Evolutionary conservation across 2,797 vertebrate species (phyloP), one percentile per base, ranked within the genome.

Genomic region (Gephyroberyx darwinii): DNA sequence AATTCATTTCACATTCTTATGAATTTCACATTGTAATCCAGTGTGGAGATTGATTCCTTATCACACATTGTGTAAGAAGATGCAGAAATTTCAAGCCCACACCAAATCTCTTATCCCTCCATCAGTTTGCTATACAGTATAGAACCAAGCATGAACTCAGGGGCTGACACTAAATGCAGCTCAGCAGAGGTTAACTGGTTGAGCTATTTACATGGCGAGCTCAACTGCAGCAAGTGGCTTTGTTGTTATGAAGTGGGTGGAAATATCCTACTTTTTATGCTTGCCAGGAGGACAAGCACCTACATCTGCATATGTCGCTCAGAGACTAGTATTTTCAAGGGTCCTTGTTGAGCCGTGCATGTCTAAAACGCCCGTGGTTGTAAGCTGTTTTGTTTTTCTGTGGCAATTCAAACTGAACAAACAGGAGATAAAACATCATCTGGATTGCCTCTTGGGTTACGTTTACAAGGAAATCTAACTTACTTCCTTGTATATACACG

Each of bases 1-100:
- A 81, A 92, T 93, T 91, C 37, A 93, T 83, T 20, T 14, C 3
- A 66, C 63, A 60, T 84, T 82, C 75, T 81, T 83, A 50, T 71
- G 79, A 81, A 72, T 86, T 87, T 86, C 62, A 47, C 64, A 64
- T 71, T 78, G 65, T 76, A 73, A 85, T 82, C 72, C 62, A 30
- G 62, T 57, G 74, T 60, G 53, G 74, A 65, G 70, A 80, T 72
- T 76, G 76, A 82, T 81, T 88, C 82, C 62, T 51, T 73, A 51
- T 77, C 57, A 69, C 62, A 68, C 22, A 37, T 45, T 59, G 56
- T 67, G 56, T 20, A 51, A 43, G 9, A 57, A 31, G 19, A 17
- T 54, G 51, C 56, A 70, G 55, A 64, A 16, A 65, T 69, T 62
- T 41, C 22, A 43, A 58, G 39, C 73, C 60, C 31, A 39, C 35